Evolutionary conservation across 2,888 invertebrate species (phyloP).

Genomic region (Agrotis puta): DNA sequence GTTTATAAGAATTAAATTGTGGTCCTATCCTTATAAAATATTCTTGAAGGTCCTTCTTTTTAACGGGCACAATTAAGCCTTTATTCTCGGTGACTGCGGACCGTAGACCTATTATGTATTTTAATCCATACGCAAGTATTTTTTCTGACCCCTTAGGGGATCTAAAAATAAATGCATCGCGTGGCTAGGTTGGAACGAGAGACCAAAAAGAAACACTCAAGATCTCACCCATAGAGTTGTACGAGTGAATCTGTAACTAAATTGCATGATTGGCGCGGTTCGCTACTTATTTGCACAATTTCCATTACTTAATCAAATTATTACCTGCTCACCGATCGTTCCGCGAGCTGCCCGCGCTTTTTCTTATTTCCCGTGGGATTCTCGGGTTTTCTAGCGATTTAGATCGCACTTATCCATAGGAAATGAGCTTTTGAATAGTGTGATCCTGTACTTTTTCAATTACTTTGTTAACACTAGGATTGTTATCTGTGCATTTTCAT

Average conservation of each 20-base stretch:
- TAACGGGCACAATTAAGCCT: slow-evolving; percentile 53
- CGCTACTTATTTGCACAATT: slow-evolving; percentile 64
- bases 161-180: slow-evolving; percentile 62
- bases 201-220: slow-evolving; percentile 43
- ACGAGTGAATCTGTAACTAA: slow-evolving; percentile 49
- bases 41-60: slow-evolving; percentile 46
- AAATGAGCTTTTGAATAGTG: slow-evolving; percentile 50
- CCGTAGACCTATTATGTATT: slow-evolving; percentile 53
- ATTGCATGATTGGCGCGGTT: slow-evolving; percentile 52
- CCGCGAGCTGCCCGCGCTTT: slow-evolving; percentile 59
- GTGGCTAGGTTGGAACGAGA: slow-evolving; percentile 49
- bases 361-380: slow-evolving; percentile 68
- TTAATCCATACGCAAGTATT: slow-evolving; percentile 55
- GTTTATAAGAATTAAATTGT: slow-evolving; percentile 35
- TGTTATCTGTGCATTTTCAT: slow-evolving; percentile 3
- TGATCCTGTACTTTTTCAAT: slow-evolving; percentile 37
- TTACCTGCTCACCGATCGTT: slow-evolving; percentile 63
- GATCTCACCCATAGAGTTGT: slow-evolving; percentile 51
- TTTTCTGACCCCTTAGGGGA: slow-evolving; percentile 52
- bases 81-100: slow-evolving; percentile 52
- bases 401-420: slow-evolving; percentile 43
- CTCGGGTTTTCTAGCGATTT: slow-evolving; percentile 54
- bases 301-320: slow-evolving; percentile 67
- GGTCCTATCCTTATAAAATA: slow-evolving; percentile 45
- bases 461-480: background rate